phyloP scores from a whole-genome alignment of 2,113 vertebrate species.

The Toxostoma redivivum region DNA sequence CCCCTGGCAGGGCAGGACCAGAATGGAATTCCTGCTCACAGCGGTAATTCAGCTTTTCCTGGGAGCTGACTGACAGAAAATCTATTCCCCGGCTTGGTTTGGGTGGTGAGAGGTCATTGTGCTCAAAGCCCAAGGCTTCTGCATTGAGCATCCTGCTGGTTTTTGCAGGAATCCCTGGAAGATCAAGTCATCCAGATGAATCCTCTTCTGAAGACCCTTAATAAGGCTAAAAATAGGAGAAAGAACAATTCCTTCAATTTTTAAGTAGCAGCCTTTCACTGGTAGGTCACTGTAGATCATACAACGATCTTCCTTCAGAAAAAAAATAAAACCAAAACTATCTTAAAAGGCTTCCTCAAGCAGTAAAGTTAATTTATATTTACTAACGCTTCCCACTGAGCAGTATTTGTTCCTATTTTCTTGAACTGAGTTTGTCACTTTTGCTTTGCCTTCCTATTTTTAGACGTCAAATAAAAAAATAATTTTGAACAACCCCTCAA shows the following conservation, averaged over 20 bases:
- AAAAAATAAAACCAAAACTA: neutral
- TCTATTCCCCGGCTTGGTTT: neutral
- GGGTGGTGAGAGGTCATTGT: neutral
- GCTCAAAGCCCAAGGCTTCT: neutral
- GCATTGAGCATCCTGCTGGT: neutral
- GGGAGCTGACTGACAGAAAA: neutral
- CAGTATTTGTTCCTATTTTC: neutral
- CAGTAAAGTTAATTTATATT: neutral
- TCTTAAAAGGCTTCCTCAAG: neutral
- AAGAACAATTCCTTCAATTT: conserved; percentile 40
- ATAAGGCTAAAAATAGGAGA: conserved; percentile 38
- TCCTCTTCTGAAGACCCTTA: conserved; percentile 46
- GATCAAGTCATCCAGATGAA: conserved; percentile 58
- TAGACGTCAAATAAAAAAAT: neutral
- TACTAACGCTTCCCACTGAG: neutral
- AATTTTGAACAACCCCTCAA: neutral
- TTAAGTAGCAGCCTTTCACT: neutral
- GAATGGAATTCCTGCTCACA: neutral
- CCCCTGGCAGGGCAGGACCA: neutral
- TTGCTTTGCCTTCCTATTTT: neutral
- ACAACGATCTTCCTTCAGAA: neutral
- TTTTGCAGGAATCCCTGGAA: conserved; percentile 48
- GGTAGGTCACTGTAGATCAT: neutral
- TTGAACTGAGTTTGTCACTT: neutral
- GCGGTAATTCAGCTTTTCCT: neutral